Percentiles rank a stretch among this genome's conserved stretches.
phyloP scores from a whole-genome alignment of 2,888 invertebrate species.

The Sphaeridia pumilis region DNA sequence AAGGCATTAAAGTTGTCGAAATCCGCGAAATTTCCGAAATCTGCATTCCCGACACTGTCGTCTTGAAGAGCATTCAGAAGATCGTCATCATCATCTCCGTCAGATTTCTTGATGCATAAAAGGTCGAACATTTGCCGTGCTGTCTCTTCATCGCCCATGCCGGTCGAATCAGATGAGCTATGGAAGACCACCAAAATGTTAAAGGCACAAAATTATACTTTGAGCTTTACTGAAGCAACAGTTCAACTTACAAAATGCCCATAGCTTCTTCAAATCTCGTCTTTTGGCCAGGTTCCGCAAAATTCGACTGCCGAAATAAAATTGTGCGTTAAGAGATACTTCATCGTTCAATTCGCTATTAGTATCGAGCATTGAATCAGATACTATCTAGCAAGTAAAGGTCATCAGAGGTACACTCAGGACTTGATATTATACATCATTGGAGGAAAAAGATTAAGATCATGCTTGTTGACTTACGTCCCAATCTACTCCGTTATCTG shows the following conservation, averaged over 20 bases:
- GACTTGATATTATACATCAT: constrained; percentile 27
- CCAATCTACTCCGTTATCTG: constrained; percentile 20
- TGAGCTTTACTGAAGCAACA: not conserved
- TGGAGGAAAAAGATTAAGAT: not conserved
- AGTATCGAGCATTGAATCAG: too few species aligned
- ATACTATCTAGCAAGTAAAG: constrained; percentile 33
- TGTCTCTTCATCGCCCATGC: constrained; percentile 12
- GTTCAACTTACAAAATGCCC: constrained; percentile 13
- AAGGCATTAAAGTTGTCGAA: constrained; percentile 8
- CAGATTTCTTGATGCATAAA: constrained; percentile 15
- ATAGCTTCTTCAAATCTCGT: constrained; percentile 10
- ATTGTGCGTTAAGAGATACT: too few species aligned
- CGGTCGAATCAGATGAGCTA: constrained; percentile 9
- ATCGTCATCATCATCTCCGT: constrained; percentile 12
- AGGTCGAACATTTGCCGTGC: constrained; percentile 12
- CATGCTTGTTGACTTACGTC: constrained; percentile 21
- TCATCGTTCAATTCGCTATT: too few species aligned
- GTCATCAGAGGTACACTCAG: constrained; percentile 20
- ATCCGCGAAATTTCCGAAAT: constrained; percentile 14
- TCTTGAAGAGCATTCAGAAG: constrained; percentile 9
- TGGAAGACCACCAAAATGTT: not conserved
- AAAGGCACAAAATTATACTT: not conserved
- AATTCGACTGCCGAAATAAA: constrained; percentile 12
- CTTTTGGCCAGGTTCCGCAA: constrained; percentile 5
- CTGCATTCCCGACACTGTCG: constrained; percentile 8